These are phyloP conservation scores for Enteromius thamalakanensis DNA, from an alignment of 2,797 vertebrate species.

Conservation along the genomic window DNA sequence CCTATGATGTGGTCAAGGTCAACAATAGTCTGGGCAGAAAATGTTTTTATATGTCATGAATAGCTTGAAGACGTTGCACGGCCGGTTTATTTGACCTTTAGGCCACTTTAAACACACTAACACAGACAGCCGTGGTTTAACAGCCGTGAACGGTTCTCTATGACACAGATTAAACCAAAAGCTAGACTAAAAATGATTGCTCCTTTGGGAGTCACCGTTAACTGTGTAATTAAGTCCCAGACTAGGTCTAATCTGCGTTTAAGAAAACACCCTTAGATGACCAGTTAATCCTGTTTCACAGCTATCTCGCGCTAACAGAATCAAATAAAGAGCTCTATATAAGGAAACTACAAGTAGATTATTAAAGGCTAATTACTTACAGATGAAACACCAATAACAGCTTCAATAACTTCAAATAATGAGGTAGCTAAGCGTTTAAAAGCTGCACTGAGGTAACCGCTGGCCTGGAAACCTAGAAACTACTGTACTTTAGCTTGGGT, in stretches of 20 bases:
- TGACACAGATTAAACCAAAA: conserved; percentile 5
- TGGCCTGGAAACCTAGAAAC: conserved; percentile 29
- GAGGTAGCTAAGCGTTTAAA: not conserved
- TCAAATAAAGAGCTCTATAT: conserved; percentile 17
- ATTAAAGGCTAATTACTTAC: not conserved
- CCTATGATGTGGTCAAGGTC: not conserved
- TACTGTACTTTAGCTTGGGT: not conserved
- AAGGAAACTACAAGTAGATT: not conserved
- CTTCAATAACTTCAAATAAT: not conserved
- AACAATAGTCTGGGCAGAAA: not conserved
- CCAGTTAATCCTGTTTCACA: conserved; percentile 15
- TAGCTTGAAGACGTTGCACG: conserved; percentile 18
- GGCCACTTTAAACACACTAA: not conserved
- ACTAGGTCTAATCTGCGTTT: conserved; percentile 9
- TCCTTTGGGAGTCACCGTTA: conserved; percentile 7
- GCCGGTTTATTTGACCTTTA: conserved; percentile 1
- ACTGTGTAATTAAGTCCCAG: conserved; percentile 4
- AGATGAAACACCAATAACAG: not conserved
- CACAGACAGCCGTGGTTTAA: not conserved
- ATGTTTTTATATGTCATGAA: not conserved
- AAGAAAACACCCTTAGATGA: not conserved
- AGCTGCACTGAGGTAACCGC: not conserved
- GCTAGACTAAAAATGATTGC: not conserved
- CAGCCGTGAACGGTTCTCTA: not conserved
- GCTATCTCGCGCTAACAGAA: not conserved